Evolutionary conservation across 2,113 vertebrate genomes (phyloP).

Genomic region (Ptychochromis oligacanthus): DNA sequence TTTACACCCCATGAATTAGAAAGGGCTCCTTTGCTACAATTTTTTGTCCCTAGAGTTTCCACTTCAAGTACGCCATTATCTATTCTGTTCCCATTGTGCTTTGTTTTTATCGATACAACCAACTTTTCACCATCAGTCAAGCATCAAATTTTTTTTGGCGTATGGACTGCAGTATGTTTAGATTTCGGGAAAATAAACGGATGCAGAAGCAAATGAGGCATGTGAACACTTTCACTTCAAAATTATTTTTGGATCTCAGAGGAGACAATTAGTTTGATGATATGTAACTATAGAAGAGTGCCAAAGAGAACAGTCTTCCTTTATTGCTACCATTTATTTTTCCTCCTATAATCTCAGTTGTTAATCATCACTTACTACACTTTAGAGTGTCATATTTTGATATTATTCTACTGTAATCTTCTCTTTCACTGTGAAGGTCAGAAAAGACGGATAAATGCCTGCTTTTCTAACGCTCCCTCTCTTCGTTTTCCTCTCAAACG

Average conservation of each 20-base stretch:
- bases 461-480: not conserved
- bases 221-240: not conserved
- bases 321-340: conserved; percentile 1
- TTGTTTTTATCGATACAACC: not conserved
- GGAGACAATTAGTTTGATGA: conserved; percentile 1
- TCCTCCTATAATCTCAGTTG: not conserved
- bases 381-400: not conserved
- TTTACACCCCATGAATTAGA: not conserved
- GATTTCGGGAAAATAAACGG: not conserved
- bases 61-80: not conserved
- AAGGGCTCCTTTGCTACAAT: not conserved
- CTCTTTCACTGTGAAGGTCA: not conserved
- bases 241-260: not conserved
- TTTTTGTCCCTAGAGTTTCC: not conserved
- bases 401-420: not conserved
- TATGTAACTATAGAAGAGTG: conserved; percentile 1
- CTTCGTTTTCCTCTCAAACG: conserved; percentile 9
- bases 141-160: not conserved
- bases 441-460: not conserved
- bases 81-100: not conserved
- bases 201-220: not conserved
- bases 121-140: not conserved
- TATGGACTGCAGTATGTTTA: not conserved
- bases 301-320: not conserved
- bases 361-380: not conserved